Conservation (phyloP, 2,888 invertebrate species). For the Tinea trinotella region DNA sequence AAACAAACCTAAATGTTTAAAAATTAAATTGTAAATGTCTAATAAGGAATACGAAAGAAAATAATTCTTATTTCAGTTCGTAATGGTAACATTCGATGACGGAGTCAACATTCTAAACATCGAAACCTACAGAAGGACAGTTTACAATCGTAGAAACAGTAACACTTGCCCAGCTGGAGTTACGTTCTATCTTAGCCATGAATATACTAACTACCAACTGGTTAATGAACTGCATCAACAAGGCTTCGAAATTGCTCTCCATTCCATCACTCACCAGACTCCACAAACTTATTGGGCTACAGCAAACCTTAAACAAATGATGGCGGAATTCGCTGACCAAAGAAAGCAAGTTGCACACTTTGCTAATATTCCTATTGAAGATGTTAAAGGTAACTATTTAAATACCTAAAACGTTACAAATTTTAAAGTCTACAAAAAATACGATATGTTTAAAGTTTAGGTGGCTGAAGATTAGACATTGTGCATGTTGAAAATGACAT, state of each 20-base stretch:
- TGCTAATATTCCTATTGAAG: conserved; percentile 61
- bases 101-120: conserved; percentile 58
- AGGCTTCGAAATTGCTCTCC: conserved; percentile 78
- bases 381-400: conserved; percentile 54
- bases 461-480: no score
- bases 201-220: conserved; percentile 72
- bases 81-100: conserved; percentile 72
- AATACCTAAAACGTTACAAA: no score
- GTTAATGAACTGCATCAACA: conserved; percentile 28
- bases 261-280: conserved; percentile 75
- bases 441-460: no score
- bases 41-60: no score
- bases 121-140: conserved; percentile 49
- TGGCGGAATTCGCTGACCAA: conserved; percentile 74
- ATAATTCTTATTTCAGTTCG: conserved; percentile 56
- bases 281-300: conserved; percentile 72
- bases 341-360: conserved; percentile 58
- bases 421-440: no score
- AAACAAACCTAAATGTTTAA: no score
- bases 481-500: no score
- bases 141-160: conserved; percentile 53
- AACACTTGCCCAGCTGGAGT: conserved; percentile 70
- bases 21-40: no score
- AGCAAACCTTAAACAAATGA: conserved; percentile 62
- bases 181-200: conserved; percentile 76